These are phyloP conservation scores for Osmoderma eremita DNA, from an alignment of 2,888 invertebrate species.

Conservation along the genomic window DNA sequence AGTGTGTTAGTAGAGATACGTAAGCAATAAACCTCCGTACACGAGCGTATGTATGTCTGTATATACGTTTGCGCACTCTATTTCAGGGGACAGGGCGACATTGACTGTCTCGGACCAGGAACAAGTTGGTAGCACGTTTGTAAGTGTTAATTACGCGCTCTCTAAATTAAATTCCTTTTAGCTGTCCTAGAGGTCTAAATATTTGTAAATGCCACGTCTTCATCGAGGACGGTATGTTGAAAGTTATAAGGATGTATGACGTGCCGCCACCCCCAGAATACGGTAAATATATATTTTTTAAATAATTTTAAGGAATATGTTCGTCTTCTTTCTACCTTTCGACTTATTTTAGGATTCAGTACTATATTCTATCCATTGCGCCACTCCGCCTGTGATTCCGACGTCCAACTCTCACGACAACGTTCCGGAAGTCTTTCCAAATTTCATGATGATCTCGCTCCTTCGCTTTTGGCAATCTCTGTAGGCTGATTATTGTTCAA, in stretches of 20 bases:
- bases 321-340: neutral
- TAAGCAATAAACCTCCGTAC: conserved; percentile 50
- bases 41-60: neutral
- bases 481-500: too few relatives aligned
- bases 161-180: conserved; percentile 46
- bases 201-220: conserved; percentile 55
- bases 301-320: neutral
- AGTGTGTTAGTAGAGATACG: conserved; percentile 61
- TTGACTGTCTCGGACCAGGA: conserved; percentile 63
- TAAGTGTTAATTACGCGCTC: conserved; percentile 29
- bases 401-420: too few relatives aligned
- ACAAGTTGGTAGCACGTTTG: conserved; percentile 58
- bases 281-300: conserved; percentile 20
- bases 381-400: too few relatives aligned
- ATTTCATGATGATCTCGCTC: too few relatives aligned
- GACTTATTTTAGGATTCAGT: too few relatives aligned
- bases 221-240: conserved; percentile 49
- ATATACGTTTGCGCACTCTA: conserved; percentile 28
- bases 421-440: too few relatives aligned
- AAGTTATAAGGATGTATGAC: conserved; percentile 45
- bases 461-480: too few relatives aligned
- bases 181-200: conserved; percentile 52
- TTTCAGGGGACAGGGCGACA: conserved; percentile 57
- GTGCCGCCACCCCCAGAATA: conserved; percentile 18
- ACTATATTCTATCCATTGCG: too few relatives aligned